phyloP scores from a whole-genome alignment of 2,797 vertebrate species.

The Poecilia gillii region DNA sequence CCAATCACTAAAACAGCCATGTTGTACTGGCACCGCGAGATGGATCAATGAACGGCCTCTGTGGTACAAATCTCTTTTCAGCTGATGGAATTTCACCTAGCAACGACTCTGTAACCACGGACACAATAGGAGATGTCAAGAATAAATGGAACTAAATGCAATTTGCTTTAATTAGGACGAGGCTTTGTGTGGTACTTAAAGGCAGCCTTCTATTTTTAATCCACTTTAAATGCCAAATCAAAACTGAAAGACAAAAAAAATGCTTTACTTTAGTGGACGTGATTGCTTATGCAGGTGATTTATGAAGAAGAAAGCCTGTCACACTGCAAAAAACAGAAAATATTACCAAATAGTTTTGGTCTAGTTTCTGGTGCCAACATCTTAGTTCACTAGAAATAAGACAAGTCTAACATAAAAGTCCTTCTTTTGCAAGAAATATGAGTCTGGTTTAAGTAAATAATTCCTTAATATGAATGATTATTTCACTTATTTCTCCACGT shows the following conservation, averaged over 20 bases:
- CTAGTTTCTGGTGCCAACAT: no score
- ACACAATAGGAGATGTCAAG: constrained; percentile 15
- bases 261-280: constrained; percentile 13
- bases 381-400: no score
- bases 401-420: no score
- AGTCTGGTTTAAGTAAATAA: no score
- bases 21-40: not conserved
- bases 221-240: constrained; percentile 29
- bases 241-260: constrained; percentile 7
- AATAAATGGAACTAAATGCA: constrained; percentile 43
- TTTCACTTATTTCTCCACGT: no score
- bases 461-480: no score
- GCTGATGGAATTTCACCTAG: not conserved
- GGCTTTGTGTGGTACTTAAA: constrained; percentile 58
- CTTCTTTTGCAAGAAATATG: no score
- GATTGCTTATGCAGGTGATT: constrained; percentile 26
- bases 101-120: constrained; percentile 4
- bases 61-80: not conserved
- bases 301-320: constrained; percentile 27
- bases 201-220: constrained; percentile 62
- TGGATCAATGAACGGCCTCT: not conserved
- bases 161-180: constrained; percentile 49
- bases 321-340: not conserved
- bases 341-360: no score
- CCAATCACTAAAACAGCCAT: not conserved